Conservation (phyloP, 2,113 vertebrate genomes). For the Mirounga angustirostris region DNA sequence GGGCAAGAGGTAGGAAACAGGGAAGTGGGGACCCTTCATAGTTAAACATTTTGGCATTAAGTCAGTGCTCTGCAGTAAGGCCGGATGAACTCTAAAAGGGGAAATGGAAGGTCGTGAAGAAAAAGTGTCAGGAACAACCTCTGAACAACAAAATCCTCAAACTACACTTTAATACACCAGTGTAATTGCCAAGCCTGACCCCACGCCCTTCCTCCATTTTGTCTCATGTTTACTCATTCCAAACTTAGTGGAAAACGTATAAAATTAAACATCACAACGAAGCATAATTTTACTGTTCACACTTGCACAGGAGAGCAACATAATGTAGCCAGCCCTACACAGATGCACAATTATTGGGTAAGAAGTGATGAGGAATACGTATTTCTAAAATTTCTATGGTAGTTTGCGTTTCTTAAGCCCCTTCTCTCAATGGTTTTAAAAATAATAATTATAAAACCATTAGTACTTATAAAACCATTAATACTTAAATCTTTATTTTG, state of each 20-base stretch:
- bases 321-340: background rate
- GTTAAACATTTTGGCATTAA: background rate
- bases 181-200: background rate
- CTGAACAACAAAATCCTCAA: background rate
- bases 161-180: background rate
- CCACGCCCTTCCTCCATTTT: background rate
- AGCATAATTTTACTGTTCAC: background rate
- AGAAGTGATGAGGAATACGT: background rate
- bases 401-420: background rate
- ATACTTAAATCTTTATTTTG: background rate
- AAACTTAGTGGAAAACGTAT: background rate
- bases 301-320: background rate
- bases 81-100: background rate
- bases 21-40: background rate
- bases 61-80: background rate
- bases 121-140: background rate
- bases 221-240: background rate
- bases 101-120: background rate
- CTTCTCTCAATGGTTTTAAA: background rate
- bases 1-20: background rate
- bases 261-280: background rate
- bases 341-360: background rate
- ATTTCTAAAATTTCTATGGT: background rate
- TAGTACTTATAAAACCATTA: background rate
- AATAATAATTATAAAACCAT: no score